phyloP scores from a whole-genome alignment of 2,888 invertebrate genomes.

The Amitus sp. region DNA sequence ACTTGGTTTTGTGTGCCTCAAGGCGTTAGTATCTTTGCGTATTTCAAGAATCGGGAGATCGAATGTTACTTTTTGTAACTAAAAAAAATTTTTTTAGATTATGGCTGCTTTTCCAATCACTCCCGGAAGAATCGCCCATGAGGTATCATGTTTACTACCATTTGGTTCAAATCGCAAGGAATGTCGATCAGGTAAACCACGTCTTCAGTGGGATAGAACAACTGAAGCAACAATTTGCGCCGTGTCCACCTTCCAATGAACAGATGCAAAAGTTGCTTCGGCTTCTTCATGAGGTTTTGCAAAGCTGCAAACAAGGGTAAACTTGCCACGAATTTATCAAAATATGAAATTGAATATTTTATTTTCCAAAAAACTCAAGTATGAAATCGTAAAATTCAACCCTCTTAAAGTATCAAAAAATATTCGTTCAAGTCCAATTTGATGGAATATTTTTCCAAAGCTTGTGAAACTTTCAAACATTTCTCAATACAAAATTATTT shows the following conservation, averaged over 20 bases:
- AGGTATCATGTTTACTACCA: constrained; percentile 94
- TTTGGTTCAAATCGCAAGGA: constrained; percentile 87
- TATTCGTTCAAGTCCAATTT: no score
- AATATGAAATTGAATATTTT: no score
- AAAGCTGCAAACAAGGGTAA: constrained; percentile 87
- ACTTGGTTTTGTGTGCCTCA: constrained; percentile 81
- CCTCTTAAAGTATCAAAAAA: no score
- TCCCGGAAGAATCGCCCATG: constrained; percentile 84
- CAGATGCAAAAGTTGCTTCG: constrained; percentile 92
- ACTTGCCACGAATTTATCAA: no score
- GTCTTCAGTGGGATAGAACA: constrained; percentile 88
- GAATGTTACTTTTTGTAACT: no score
- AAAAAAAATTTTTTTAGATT: constrained; percentile 70
- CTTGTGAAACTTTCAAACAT: no score
- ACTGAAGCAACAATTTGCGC: constrained; percentile 81
- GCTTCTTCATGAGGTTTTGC: constrained; percentile 86
- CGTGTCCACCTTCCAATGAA: constrained; percentile 84
- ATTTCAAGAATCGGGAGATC: no score
- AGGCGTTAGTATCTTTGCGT: constrained; percentile 75
- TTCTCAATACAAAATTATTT: no score
- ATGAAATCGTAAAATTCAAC: no score
- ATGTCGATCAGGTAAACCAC: constrained; percentile 85
- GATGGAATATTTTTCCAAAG: no score
- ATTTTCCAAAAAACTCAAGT: no score
- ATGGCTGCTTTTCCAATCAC: constrained; percentile 91